These are phyloP conservation scores for Stylophora pistillata DNA, from an alignment of 64 coral and sea anemone genomes.

Conservation along the genomic window DNA sequence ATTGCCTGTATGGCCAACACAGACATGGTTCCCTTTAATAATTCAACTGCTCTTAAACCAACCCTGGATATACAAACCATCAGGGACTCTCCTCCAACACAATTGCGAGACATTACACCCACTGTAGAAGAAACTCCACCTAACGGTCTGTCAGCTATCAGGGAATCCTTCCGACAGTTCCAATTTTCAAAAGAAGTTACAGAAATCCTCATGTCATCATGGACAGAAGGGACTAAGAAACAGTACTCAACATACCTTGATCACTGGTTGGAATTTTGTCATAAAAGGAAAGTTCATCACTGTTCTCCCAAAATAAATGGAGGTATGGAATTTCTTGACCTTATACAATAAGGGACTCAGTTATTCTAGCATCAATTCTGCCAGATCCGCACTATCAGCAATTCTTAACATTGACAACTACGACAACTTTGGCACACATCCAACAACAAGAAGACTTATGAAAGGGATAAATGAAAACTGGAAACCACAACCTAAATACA, in stretches of 20 bases:
- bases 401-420: background rate
- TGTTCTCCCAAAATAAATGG: conserved; percentile 20
- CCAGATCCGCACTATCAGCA: conserved; percentile 21
- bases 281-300: conserved; percentile 42
- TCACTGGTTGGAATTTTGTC: conserved; percentile 54
- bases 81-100: conserved; percentile 37
- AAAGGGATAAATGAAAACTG: conserved; percentile 46
- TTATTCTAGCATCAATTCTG: conserved; percentile 4
- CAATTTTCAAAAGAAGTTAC: too few relatives aligned
- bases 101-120: background rate
- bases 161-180: background rate
- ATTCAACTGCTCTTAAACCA: conserved; percentile 55
- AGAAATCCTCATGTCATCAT: background rate
- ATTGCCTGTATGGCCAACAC: conserved; percentile 37
- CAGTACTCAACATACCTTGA: conserved; percentile 43
- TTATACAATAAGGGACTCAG: background rate
- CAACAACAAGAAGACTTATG: conserved; percentile 7
- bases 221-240: conserved; percentile 37
- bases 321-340: background rate
- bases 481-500: conserved; percentile 60
- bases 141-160: background rate
- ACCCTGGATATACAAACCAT: conserved; percentile 48
- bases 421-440: conserved; percentile 17
- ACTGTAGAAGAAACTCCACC: background rate
- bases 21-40: conserved; percentile 46